phyloP scores from a whole-genome alignment of 1,140 invertebrate species.

The Nixonia krombeini region DNA sequence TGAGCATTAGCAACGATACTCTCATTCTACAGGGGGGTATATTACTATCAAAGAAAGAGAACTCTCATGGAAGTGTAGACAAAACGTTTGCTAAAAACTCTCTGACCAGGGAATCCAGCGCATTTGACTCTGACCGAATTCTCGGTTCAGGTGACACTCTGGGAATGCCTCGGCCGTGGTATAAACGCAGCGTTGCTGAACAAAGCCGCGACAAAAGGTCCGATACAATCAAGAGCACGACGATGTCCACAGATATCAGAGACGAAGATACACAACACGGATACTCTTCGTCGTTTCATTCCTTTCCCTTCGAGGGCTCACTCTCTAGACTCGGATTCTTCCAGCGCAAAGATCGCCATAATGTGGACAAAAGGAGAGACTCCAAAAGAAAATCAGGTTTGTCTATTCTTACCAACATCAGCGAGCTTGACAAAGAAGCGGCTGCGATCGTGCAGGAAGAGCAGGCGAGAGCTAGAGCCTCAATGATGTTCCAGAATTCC shows the following conservation, averaged over 20 bases:
- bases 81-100: slow-evolving; percentile 10
- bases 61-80: slow-evolving; percentile 8
- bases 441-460: slow-evolving; percentile 79
- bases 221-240: slow-evolving; percentile 18
- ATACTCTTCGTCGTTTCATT: slow-evolving; percentile 18
- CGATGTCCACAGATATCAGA: slow-evolving; percentile 16
- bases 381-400: slow-evolving; percentile 75
- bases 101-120: neutral
- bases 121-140: neutral
- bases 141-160: slow-evolving; percentile 37
- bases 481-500: slow-evolving; percentile 56
- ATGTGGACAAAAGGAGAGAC: slow-evolving; percentile 62
- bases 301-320: slow-evolving; percentile 46
- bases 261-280: slow-evolving; percentile 34
- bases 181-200: slow-evolving; percentile 74
- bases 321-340: slow-evolving; percentile 58
- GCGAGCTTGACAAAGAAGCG: slow-evolving; percentile 84
- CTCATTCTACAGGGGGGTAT: slow-evolving; percentile 61
- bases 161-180: slow-evolving; percentile 76
- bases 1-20: slow-evolving; percentile 64
- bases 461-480: slow-evolving; percentile 63
- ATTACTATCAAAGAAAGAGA: slow-evolving; percentile 54
- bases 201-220: no score
- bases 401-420: slow-evolving; percentile 83
- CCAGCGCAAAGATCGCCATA: slow-evolving; percentile 59